Evolutionary conservation across 2,797 vertebrate genomes (phyloP), one percentile per base, ranked within the genome.

Genomic region (Enteromius unitaeniatus): DNA sequence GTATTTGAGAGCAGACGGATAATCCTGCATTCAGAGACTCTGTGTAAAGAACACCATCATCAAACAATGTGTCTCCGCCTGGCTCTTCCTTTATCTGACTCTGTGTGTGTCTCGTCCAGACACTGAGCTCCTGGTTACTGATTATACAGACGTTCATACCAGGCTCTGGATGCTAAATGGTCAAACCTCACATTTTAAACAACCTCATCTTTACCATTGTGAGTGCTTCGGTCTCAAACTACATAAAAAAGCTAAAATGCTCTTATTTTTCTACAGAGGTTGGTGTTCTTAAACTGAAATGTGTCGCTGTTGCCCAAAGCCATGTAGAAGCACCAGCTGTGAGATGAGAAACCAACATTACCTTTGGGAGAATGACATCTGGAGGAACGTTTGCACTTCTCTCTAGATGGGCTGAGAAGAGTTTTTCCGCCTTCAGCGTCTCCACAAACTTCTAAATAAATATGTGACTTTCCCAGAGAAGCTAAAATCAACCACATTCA

Each of bases 321-420:
- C 65, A 28, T 58, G 51, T 47, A 31, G 67, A 81, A 45, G 26
- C 13, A 72, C 37, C 79, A 81, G 79, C 79, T 81, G 79, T 62
- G 68, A 62, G 68, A 81, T 31, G 51, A 72, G 37, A 81, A 81
- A 60, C 49, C 51, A 72, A 23, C 67, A 62, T 72, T 47, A 47
- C 17, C 47, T 79, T 40, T 53, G 64, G 26, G 64, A 79, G 28
- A 23, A 53, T 9, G 23, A 72, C 79, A 72, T 81, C 55, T 47
- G 79, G 68, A 60, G 19, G 67, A 81, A 62, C 42, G 23, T 76
- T 58, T 77, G 14, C 37, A 9, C 75, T 28, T 79, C 62, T 83
- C 23, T 79, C 69, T 42, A 5, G 49, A 80, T 26, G 8, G 31
- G 64, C 31, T 67, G 21, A 42, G 37, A 37, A 34, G 72, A 1